A percentile compares a stretch with the other conserved stretches of the same genome.
Evolutionary conservation across 1,140 invertebrate species (phyloP).

Genomic region (Lycorma delicatula): DNA sequence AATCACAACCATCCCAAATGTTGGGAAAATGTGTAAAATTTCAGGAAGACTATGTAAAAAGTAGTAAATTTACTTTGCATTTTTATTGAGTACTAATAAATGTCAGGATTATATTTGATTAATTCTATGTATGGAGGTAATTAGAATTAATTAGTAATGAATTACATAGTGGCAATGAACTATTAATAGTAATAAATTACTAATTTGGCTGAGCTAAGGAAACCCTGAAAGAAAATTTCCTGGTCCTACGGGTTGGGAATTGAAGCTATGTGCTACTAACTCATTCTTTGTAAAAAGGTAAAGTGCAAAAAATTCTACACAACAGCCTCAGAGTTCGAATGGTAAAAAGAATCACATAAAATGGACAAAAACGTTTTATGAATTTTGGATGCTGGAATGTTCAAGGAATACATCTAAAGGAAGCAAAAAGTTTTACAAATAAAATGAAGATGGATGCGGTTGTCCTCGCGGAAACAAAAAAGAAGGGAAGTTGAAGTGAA

Average conservation of each 20-base stretch:
- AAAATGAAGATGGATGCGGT: background rate
- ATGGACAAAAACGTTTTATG: background rate
- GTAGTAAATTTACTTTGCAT: too few species aligned
- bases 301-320: background rate
- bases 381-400: constrained; percentile 1
- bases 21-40: too few species aligned
- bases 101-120: too few species aligned
- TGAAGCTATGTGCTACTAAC: background rate
- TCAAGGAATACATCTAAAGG: background rate
- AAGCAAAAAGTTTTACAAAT: background rate
- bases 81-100: too few species aligned
- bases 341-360: background rate
- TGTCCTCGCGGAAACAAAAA: background rate
- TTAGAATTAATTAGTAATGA: too few species aligned
- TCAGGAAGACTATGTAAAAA: too few species aligned
- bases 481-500: background rate
- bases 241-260: background rate
- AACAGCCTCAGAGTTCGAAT: background rate
- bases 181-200: too few species aligned
- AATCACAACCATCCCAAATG: too few species aligned
- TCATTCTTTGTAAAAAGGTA: background rate
- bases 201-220: too few species aligned
- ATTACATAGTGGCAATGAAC: too few species aligned
- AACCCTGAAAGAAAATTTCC: too few species aligned
- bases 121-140: too few species aligned